Evolutionary conservation across 1,140 invertebrate species (phyloP), one percentile per base, ranked within the genome.

Genomic region (Oreohelix idahoensis): DNA sequence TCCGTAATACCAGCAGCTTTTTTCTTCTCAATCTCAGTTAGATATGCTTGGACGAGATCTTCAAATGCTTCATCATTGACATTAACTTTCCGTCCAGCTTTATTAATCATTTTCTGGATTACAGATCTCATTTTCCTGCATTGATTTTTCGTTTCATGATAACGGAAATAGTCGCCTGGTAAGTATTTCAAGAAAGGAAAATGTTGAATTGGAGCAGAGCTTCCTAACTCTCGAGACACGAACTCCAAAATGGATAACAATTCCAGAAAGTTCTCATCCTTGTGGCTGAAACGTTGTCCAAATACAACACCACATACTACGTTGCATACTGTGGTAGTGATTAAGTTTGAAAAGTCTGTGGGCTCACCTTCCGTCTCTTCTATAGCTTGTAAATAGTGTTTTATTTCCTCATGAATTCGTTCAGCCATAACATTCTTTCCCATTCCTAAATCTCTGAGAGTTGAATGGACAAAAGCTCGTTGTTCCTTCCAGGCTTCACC

Each of bases 1-100:
- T 58, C 26, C 20, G 53, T 58, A 23, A 58, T 58, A 11, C 53
- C 53, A 15, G 53, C 53, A 20, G 23, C 53, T 58, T 58, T 58
- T 58, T 58, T 58, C 53, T 58, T 58, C 20, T 58, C 53, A n/a
- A 58, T 58, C 53, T 58, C 53, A 58, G 53, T 58, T 5, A 58
- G 53, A 58, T 58, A 58, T 10, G 53, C 53, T n/a, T 58, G 53
- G 10, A 58, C 26, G 23, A 58, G 23, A 58, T 58, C 53, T n/a
- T 58, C 53, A 23, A 58, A 58, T 15, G 53, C 5, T 2, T 58
- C 53, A 23, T 58, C 53, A 58, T 58, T 58, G 23, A 58, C 26
- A 20, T 58, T 58, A 58, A 58, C 53, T 58, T 58, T 58, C 26
- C 53, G 10, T 20, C 53, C 53, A 15, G 5, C 26, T 58, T 10